Evolutionary conservation across 2,888 invertebrate species (phyloP).

Genomic region (Gymnoscelis rufifasciata): DNA sequence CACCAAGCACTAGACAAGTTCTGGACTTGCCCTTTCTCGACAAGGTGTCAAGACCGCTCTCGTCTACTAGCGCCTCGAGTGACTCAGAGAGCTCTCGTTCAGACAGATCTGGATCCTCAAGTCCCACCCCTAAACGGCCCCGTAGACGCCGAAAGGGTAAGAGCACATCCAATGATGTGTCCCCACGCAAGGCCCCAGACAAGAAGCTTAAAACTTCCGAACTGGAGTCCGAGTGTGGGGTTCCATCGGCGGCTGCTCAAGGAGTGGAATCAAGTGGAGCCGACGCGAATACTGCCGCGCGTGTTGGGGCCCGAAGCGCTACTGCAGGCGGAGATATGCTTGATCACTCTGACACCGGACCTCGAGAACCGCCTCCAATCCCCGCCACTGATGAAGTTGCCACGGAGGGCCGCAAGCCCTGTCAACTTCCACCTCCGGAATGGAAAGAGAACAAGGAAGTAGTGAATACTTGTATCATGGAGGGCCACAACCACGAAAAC

Average conservation of each 20-base stretch:
- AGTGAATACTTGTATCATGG: slow-evolving; percentile 38
- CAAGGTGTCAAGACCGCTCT: slow-evolving; percentile 85
- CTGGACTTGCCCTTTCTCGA: slow-evolving; percentile 89
- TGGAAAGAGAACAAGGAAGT: slow-evolving; percentile 81
- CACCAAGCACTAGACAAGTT: slow-evolving; percentile 71
- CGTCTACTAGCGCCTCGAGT: slow-evolving; percentile 81
- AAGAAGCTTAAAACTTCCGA: slow-evolving; percentile 92
- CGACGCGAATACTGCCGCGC: slow-evolving; percentile 70
- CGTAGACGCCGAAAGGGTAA: slow-evolving; percentile 62
- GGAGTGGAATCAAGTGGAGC: slow-evolving; percentile 84
- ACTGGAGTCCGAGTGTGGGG: slow-evolving; percentile 85
- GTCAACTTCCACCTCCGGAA: slow-evolving; percentile 80
- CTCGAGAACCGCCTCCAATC: slow-evolving; percentile 72
- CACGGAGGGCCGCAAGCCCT: slow-evolving; percentile 79
- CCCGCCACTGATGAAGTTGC: slow-evolving; percentile 49
- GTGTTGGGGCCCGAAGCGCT: slow-evolving; percentile 84
- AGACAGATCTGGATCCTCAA: slow-evolving; percentile 58
- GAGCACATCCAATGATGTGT: slow-evolving; percentile 56
- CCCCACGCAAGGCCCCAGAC: slow-evolving; percentile 83
- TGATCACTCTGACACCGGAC: slow-evolving; percentile 79
- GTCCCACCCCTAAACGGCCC: slow-evolving; percentile 66
- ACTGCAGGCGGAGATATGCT: slow-evolving; percentile 83
- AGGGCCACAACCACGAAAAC: slow-evolving; percentile 9
- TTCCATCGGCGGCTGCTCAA: slow-evolving; percentile 85
- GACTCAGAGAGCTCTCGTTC: slow-evolving; percentile 77